Conservation (phyloP, 1,140 invertebrate species). For the Cotesia chilonis region DNA sequence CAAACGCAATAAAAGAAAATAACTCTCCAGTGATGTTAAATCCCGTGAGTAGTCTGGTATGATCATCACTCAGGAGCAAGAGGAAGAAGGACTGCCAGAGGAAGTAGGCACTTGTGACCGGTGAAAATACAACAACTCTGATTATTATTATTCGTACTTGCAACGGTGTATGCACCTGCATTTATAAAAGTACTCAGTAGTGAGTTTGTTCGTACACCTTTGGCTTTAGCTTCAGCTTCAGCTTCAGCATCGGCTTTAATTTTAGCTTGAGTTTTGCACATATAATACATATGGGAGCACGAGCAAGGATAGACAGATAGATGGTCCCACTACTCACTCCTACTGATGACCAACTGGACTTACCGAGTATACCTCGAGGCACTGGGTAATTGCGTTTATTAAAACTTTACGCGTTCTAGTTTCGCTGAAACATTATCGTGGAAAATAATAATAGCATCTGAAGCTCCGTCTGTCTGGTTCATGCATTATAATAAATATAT, state of each 20-base stretch:
- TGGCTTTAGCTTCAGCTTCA: too few species aligned
- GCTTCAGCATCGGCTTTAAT: too few species aligned
- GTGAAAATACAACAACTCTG: slow-evolving; percentile 10
- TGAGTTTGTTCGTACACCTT: too few species aligned
- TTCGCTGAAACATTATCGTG: slow-evolving; percentile 28
- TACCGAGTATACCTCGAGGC: too few species aligned
- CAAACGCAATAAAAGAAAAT: too few species aligned
- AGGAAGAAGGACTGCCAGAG: background rate
- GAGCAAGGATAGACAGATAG: too few species aligned
- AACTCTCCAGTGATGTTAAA: too few species aligned
- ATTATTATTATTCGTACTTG: slow-evolving; percentile 5
- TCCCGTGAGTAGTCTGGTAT: too few species aligned
- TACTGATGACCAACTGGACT: slow-evolving; percentile 17
- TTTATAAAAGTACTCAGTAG: background rate
- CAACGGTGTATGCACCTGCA: slow-evolving; percentile 22
- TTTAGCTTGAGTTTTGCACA: too few species aligned
- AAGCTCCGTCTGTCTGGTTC: background rate
- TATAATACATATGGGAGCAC: too few species aligned
- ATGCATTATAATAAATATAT: too few species aligned
- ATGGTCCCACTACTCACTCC: too few species aligned
- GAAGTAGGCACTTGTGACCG: background rate
- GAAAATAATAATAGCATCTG: background rate
- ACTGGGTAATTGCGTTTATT: slow-evolving; percentile 44
- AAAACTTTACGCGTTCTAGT: slow-evolving; percentile 48
- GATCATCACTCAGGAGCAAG: background rate